phyloP scores from a whole-genome alignment of 2,888 invertebrate species.

The Drosophila algonquin region DNA sequence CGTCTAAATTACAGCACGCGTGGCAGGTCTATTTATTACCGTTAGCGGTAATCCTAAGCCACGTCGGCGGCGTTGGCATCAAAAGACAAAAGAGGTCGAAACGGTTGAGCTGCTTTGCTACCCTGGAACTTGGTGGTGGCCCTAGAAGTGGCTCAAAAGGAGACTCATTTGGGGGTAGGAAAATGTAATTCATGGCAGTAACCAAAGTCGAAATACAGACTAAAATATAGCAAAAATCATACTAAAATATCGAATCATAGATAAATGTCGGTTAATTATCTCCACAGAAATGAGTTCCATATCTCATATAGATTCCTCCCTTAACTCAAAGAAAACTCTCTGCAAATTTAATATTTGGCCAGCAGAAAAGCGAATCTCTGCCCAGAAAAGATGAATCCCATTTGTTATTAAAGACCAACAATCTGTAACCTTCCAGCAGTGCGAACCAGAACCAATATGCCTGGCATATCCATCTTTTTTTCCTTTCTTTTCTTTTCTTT shows the following conservation, averaged over 20 bases:
- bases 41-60: constrained; percentile 77
- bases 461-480: constrained; percentile 45
- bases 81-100: constrained; percentile 51
- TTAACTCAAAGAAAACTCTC: background rate
- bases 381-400: constrained; percentile 15
- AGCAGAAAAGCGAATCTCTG: background rate
- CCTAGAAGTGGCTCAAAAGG: too few species aligned
- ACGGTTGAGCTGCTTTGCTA: background rate
- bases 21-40: constrained; percentile 75
- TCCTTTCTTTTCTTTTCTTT: background rate
- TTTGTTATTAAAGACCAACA: constrained; percentile 27
- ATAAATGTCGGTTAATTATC: background rate
- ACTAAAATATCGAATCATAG: background rate
- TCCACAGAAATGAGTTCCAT: background rate
- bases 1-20: constrained; percentile 73
- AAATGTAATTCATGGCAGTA: background rate
- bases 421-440: constrained; percentile 24
- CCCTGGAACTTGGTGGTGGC: background rate
- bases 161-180: background rate
- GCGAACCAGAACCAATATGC: constrained; percentile 34
- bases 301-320: background rate
- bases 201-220: background rate
- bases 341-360: background rate
- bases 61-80: constrained; percentile 53
- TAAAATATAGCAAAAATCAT: background rate